These are phyloP conservation scores for Microtus richardsoni DNA, from an alignment of 2,113 vertebrate species.

Conservation along the genomic window DNA sequence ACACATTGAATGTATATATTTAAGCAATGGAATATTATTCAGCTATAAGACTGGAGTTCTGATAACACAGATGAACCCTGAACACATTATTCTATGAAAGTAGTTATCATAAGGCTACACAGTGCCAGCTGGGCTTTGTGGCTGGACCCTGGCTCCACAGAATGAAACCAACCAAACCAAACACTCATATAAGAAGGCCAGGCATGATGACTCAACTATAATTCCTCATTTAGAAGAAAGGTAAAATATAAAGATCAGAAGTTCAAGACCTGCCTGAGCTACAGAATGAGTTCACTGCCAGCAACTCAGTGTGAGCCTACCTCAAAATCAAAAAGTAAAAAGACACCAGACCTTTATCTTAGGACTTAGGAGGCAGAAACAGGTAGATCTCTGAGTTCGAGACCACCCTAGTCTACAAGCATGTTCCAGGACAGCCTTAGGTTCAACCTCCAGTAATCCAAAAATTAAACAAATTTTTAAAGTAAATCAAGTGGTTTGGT, in stretches of 20 bases:
- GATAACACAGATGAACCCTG: background rate
- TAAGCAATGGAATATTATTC: background rate
- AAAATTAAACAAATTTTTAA: background rate
- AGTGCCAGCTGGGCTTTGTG: background rate
- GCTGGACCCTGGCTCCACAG: background rate
- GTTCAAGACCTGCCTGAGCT: background rate
- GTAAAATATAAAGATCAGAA: background rate
- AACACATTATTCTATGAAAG: background rate
- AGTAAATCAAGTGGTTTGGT: background rate
- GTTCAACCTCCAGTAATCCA: background rate
- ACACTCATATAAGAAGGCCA: background rate
- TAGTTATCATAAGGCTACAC: background rate
- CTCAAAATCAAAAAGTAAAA: background rate
- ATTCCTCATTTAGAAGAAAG: background rate
- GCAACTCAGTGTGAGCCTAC: background rate
- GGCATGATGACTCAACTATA: background rate
- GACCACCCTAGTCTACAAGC: background rate
- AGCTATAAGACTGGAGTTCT: background rate
- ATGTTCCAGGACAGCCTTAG: background rate
- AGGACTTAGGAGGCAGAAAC: background rate
- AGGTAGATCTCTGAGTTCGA: background rate
- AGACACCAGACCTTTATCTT: background rate
- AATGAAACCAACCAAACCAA: background rate
- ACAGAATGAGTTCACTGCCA: background rate
- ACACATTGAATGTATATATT: background rate